phyloP scores from a whole-genome alignment of 1,140 invertebrate species.

The Drosophila melanica region DNA sequence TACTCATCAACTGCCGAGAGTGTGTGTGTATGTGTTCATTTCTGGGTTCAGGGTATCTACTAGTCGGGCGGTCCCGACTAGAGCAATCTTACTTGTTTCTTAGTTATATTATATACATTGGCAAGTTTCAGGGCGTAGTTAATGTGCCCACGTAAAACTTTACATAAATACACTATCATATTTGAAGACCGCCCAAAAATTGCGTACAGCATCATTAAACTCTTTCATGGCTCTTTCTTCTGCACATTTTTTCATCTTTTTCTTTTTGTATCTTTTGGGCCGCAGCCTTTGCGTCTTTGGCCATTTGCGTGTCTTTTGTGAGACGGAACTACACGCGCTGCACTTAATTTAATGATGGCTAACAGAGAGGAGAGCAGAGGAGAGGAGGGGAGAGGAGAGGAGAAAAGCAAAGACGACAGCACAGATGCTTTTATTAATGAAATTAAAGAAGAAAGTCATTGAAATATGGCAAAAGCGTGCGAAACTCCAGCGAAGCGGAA shows the following conservation, averaged over 20 bases:
- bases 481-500: conserved; percentile 68
- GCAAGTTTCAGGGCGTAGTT: neutral
- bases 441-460: conserved; percentile 75
- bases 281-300: conserved; percentile 10
- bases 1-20: too few relatives aligned
- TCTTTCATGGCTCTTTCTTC: conserved; percentile 31
- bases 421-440: conserved; percentile 70
- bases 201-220: conserved; percentile 29
- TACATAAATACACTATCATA: neutral
- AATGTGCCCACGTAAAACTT: neutral
- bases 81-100: too few relatives aligned
- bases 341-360: conserved; percentile 73
- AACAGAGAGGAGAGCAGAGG: neutral
- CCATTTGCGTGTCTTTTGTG: conserved; percentile 44
- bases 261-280: conserved; percentile 14
- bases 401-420: neutral
- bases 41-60: too few relatives aligned
- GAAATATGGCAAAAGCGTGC: conserved; percentile 65
- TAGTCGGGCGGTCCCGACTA: too few relatives aligned
- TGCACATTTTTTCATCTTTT: neutral
- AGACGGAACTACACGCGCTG: conserved; percentile 61
- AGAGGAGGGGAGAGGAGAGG: neutral
- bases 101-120: too few relatives aligned
- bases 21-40: too few relatives aligned
- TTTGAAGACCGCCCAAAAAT: neutral